Percentiles rank a stretch among this genome's conserved stretches.
Evolutionary conservation across 2,797 vertebrate species (phyloP).

Genomic region (Psittacula derbiana): DNA sequence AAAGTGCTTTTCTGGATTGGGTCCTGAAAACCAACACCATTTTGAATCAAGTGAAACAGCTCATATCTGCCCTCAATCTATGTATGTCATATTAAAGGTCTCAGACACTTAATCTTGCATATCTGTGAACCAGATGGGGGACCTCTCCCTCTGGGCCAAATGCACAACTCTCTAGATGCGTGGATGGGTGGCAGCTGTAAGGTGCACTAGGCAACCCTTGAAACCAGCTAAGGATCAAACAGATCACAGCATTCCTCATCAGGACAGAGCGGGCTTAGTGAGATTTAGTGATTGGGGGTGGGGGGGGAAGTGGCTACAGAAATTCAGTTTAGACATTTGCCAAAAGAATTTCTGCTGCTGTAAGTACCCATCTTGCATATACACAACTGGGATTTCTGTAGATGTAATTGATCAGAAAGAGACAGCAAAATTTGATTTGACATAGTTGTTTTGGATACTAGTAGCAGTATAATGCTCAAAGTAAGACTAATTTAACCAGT

Average conservation of each 20-base stretch:
- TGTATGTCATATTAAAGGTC: background rate
- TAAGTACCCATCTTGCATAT: background rate
- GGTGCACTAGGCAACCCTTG: background rate
- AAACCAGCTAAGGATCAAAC: background rate
- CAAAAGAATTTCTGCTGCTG: background rate
- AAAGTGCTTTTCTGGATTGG: conserved; percentile 14
- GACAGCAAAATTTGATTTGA: background rate
- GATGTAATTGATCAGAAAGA: background rate
- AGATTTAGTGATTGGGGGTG: background rate
- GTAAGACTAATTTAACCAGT: background rate
- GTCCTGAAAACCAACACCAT: background rate
- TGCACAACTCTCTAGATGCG: background rate
- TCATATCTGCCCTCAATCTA: background rate
- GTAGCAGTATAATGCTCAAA: background rate
- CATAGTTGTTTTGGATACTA: background rate
- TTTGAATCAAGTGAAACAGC: background rate
- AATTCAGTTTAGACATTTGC: background rate
- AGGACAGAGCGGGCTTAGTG: background rate
- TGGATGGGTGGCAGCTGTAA: background rate
- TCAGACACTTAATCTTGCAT: background rate
- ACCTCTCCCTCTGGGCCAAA: background rate
- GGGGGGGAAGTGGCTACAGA: fast-evolving
- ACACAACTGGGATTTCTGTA: background rate
- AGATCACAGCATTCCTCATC: fast-evolving
- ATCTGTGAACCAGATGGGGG: background rate